Conservation (phyloP, 2,888 invertebrate species). For the Campoplex capitator region DNA sequence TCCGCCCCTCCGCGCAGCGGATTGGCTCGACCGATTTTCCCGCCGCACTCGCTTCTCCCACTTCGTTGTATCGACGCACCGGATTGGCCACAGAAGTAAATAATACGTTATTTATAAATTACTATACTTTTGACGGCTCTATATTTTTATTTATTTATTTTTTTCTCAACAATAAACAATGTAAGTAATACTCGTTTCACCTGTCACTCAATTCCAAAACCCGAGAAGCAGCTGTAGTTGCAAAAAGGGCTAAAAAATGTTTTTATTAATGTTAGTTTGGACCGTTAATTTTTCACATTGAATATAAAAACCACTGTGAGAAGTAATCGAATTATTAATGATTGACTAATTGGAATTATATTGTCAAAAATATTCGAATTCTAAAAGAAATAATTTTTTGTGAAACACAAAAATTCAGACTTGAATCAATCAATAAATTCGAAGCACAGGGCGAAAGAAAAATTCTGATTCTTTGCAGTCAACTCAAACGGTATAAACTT, state of each 20-base stretch:
- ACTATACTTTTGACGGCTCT: constrained; percentile 1
- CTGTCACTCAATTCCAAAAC: constrained; percentile 92
- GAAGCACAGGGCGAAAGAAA: background rate
- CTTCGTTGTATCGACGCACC: background rate
- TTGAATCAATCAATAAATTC: background rate
- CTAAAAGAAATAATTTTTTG: background rate
- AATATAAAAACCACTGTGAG: no score
- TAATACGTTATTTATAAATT: background rate
- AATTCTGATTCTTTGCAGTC: background rate
- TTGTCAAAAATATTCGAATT: background rate
- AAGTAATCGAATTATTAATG: background rate
- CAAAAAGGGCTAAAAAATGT: constrained; percentile 79
- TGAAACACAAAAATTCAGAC: background rate
- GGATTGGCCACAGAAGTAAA: background rate
- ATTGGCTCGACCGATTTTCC: no score
- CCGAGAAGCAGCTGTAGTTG: constrained; percentile 85
- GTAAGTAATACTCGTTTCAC: constrained; percentile 77
- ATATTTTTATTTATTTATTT: background rate
- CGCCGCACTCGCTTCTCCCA: background rate
- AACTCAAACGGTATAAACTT: background rate
- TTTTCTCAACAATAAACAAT: background rate
- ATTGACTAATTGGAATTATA: background rate
- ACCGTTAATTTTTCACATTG: background rate
- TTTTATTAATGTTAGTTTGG: constrained; percentile 19
- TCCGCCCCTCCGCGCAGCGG: background rate